phyloP scores from a whole-genome alignment of 2,797 vertebrate species.

The Strix occidentalis region DNA sequence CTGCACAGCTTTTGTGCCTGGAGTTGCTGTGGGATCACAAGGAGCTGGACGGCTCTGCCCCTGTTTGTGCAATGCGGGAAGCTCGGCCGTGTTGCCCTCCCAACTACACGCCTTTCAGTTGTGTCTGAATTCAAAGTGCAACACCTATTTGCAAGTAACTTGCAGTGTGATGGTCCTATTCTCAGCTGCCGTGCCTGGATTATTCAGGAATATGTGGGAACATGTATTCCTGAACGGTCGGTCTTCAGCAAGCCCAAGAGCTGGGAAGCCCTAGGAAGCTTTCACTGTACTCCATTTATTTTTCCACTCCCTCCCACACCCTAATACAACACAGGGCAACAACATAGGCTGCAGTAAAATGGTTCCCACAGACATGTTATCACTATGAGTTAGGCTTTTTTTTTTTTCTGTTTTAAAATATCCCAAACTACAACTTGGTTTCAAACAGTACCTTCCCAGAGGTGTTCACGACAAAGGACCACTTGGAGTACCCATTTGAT shows the following conservation, averaged over 20 bases:
- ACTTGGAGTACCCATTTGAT: background rate
- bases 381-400: background rate
- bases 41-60: background rate
- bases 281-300: background rate
- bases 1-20: background rate
- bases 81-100: rapidly evolving
- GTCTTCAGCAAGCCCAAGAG: background rate
- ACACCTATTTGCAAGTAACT: background rate
- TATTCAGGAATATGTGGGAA: background rate
- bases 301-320: background rate
- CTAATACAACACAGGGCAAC: background rate
- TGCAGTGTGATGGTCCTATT: background rate
- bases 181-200: background rate
- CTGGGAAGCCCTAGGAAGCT: background rate
- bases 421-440: background rate
- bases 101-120: rapidly evolving
- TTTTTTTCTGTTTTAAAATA: background rate
- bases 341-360: background rate
- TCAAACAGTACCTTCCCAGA: background rate
- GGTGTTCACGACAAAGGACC: background rate
- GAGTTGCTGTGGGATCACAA: background rate
- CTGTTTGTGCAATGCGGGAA: background rate
- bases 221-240: background rate
- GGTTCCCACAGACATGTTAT: background rate
- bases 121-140: background rate